phyloP scores from a whole-genome alignment of 1,140 invertebrate genomes.

The Frieseomelitta varia region DNA sequence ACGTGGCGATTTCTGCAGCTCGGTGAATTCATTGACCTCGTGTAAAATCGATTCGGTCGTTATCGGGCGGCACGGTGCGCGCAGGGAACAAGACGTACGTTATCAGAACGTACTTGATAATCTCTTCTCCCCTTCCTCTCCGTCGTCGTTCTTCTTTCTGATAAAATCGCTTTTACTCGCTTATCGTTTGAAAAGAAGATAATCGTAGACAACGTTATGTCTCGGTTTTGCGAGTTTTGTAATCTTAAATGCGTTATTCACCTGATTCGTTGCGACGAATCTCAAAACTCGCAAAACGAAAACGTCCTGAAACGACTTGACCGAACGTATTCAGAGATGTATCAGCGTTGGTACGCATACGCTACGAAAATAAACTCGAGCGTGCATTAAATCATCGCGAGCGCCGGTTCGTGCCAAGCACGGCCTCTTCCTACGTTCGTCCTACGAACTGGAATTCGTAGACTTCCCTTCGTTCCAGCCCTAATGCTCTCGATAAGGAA shows the following conservation, averaged over 20 bases:
- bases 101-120: conserved; percentile 19
- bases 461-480: conserved; percentile 46
- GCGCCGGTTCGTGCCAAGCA: not conserved
- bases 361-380: conserved; percentile 22
- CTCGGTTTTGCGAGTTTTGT: not conserved
- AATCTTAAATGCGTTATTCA: not conserved
- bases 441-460: conserved; percentile 50
- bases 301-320: not conserved
- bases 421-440: conserved; percentile 35
- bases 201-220: not conserved
- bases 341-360: not conserved
- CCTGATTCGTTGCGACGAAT: not conserved
- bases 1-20: conserved; percentile 23
- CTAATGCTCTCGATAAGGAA: conserved; percentile 63
- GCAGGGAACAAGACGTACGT: not conserved
- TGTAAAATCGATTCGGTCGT: conserved; percentile 58
- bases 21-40: conserved; percentile 62
- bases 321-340: not conserved
- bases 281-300: not conserved
- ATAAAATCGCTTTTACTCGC: not conserved
- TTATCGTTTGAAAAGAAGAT: not conserved
- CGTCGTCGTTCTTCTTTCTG: too few species aligned
- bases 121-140: not conserved
- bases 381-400: conserved; percentile 41
- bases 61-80: conserved; percentile 37